Evolutionary conservation across 2,888 invertebrate species (phyloP), one percentile per base, ranked within the genome.

Genomic region (Byasa hedistus): DNA sequence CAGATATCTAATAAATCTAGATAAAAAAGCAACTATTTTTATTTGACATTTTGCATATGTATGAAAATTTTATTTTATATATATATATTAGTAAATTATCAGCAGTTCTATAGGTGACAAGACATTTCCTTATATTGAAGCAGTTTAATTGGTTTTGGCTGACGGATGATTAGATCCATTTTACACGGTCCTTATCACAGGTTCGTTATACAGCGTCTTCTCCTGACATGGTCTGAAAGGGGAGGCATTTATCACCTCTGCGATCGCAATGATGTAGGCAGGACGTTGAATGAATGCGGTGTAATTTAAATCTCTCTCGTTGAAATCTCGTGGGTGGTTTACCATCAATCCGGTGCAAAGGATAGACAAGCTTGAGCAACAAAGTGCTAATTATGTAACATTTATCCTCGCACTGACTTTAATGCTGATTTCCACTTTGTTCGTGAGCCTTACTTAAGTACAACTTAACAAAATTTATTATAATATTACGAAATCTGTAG

Each of bases 241-340:
- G 84, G 79, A 74, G 72, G 78, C 84, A 88, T 89, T 87, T 85
- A 86, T 87, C 86, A 86, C 79, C 76, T 78, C 75, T 70, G 75
- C 76, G 77, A 76, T 73, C 73, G 79, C 80, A 83, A 82, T 82
- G 81, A 84, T 78, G 79, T 76, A 71, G 73, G 76, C 79, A 71
- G 79, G 82, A 78, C 80, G 75, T 74, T 76, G 75, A 78, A 81
- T 86, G 86, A 86, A 85, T 86, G 79, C 81, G 71, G 73, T 75
- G 80, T 83, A 83, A 87, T 86, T 86, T 85, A 83, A 83, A 83
- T 84, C 79, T 77, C 76, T 76, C 72, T 78, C 73, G 80, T 79
- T 80, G 79, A 82, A 80, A 79, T 80, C 79, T 76, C 77, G 85
- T 83, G 81, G 84, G 76, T 76, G 75, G 79, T 77, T 70, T 70